Evolutionary conservation across 2,888 invertebrate genomes (phyloP), one percentile per base, ranked within the genome.

Genomic region (Macaria notata): DNA sequence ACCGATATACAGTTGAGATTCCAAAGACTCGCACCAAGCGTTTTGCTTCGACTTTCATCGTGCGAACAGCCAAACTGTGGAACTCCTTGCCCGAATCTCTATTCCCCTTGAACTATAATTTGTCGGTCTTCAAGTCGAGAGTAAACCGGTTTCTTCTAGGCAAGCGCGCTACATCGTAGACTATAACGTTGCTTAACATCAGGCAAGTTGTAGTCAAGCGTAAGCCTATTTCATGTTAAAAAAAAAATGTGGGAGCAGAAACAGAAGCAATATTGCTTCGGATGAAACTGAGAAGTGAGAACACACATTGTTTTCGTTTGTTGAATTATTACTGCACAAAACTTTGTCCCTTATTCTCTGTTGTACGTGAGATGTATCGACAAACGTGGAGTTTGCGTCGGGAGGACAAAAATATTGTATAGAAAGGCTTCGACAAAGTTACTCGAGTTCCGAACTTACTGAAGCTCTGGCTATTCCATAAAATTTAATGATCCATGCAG

Each of bases 231-330:
- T n/a, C n/a, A n/a, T n/a, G n/a, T n/a, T n/a, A n/a, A n/a, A n/a
- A n/a, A n/a, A n/a, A n/a, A n/a, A n/a, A n/a, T n/a, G 71, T 72
- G 71, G 72, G 67, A 73, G 68, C 65, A 71, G 72, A 61, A 68
- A 70, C 71, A 70, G 70, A 71, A 73, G 71, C 71, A 74, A 75
- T 73, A 77, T n/a, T 41, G n/a, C 41, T 36, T 6, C 41, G 41
- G 8, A 8, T 38, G 6, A 5, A 38, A 4, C 9, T 41, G 41
- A 8, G 41, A 36, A 36, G 33, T 36, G 33, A 36, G 33, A 36
- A 74, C 73, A 72, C 73, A 72, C 70, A 69, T 73, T 79, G 75
- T 76, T 77, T 79, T 76, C 72, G 71, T 76, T 75, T 66, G 68
- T 69, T 71, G 69, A 74, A 71, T 72, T 72, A 73, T 73, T 68